These are phyloP conservation scores for Lacerta bilineata DNA, from an alignment of 2,797 vertebrate genomes.

Conservation along the genomic window DNA sequence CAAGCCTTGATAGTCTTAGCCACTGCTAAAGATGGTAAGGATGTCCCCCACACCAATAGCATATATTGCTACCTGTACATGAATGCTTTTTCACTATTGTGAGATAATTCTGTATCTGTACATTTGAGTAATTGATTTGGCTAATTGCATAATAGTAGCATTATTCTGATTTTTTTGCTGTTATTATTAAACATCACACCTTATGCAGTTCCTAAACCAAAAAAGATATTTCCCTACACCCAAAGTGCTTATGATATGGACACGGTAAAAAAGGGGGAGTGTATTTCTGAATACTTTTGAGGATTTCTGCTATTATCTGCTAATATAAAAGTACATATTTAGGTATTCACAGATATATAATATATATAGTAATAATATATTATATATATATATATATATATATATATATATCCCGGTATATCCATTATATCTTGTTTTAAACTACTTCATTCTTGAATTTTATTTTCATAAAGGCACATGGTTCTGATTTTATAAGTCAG, in stretches of 20 bases:
- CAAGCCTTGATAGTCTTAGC: not conserved
- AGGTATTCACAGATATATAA: too few relatives aligned
- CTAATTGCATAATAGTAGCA: not conserved
- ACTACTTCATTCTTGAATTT: not conserved
- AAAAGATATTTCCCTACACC: not conserved
- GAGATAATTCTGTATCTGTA: not conserved
- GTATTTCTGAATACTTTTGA: not conserved
- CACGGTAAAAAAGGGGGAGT: not conserved
- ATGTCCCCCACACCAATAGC: not conserved
- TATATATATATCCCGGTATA: too few relatives aligned
- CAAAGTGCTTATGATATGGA: not conserved
- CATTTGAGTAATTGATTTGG: not conserved
- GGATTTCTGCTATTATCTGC: not conserved
- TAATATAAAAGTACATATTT: not conserved
- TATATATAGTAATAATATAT: too few relatives aligned
- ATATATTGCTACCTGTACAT: not conserved
- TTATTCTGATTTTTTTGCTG: constrained; percentile 3
- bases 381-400: too few relatives aligned
- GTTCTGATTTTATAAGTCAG: not conserved
- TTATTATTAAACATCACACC: not conserved
- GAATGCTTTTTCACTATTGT: not conserved
- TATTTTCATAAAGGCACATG: not conserved
- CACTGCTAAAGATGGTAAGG: not conserved
- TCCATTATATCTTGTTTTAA: not conserved
- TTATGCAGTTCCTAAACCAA: not conserved